phyloP scores from a whole-genome alignment of 2,113 vertebrate genomes.

The Pachyramphus minor region DNA sequence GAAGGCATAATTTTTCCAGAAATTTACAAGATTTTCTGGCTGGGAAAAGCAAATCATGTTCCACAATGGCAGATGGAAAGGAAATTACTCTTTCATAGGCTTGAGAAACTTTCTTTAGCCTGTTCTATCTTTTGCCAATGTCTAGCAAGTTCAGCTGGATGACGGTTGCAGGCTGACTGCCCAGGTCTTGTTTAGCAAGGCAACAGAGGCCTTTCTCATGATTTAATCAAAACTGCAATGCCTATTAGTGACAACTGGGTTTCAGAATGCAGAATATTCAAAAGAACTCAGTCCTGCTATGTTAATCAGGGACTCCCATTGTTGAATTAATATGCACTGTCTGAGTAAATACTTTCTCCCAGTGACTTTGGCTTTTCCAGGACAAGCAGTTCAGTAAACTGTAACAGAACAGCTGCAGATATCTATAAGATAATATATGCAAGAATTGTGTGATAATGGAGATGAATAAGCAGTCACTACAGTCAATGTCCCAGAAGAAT shows the following conservation, averaged over 20 bases:
- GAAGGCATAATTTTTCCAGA: neutral
- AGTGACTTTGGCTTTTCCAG: neutral
- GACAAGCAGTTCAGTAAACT: neutral
- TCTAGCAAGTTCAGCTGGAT: conserved; percentile 14
- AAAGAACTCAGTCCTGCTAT: conserved; percentile 33
- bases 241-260: neutral
- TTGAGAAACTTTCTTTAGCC: neutral
- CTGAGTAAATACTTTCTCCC: conserved; percentile 21
- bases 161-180: neutral
- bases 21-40: neutral
- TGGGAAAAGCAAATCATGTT: neutral
- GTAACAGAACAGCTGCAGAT: neutral
- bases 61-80: neutral
- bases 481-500: neutral
- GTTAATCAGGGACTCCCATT: conserved; percentile 59
- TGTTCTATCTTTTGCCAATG: neutral
- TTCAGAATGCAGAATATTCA: conserved; percentile 46
- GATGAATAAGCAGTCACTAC: neutral
- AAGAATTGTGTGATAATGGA: neutral
- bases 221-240: conserved; percentile 18
- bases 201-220: conserved; percentile 2
- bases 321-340: conserved; percentile 57
- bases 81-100: neutral
- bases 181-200: conserved; percentile 18
- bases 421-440: neutral